phyloP scores from a whole-genome alignment of 2,888 invertebrate species.

The Anthoptus insignis region DNA sequence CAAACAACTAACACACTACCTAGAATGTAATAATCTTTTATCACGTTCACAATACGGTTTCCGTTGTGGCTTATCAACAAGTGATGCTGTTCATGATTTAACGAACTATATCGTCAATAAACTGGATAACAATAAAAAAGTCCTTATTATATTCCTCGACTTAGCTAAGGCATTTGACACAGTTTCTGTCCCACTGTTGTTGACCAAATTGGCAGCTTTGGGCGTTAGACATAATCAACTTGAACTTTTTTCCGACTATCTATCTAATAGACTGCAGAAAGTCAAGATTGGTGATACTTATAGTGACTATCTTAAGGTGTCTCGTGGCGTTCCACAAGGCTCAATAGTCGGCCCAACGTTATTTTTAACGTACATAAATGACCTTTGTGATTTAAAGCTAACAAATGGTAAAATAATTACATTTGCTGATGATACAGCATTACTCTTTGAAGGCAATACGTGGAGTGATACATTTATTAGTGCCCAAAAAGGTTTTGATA shows the following conservation, averaged over 20 bases:
- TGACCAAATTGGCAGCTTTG: background rate
- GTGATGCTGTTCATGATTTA: slow-evolving; percentile 28
- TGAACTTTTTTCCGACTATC: background rate
- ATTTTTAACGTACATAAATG: background rate
- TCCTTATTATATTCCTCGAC: background rate
- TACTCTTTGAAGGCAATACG: background rate
- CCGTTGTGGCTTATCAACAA: slow-evolving; percentile 11
- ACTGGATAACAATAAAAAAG: slow-evolving; percentile 4
- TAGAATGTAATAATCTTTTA: slow-evolving; percentile 19
- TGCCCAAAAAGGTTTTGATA: too few species aligned
- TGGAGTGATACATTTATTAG: too few species aligned
- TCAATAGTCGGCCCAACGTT: background rate
- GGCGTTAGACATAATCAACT: background rate
- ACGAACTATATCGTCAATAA: slow-evolving; percentile 17
- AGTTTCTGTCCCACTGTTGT: background rate
- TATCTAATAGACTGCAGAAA: background rate
- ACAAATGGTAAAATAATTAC: background rate
- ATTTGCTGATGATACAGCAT: background rate
- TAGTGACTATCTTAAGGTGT: background rate
- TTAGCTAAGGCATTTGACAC: slow-evolving; percentile 1
- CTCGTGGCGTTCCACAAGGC: background rate
- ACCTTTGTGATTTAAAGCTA: background rate
- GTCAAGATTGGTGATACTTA: background rate
- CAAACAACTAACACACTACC: slow-evolving; percentile 15
- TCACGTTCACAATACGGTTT: slow-evolving; percentile 22